Base-by-base conservation (phyloP, 2,797 vertebrate genomes). In the Lepus townsendii region DNA sequence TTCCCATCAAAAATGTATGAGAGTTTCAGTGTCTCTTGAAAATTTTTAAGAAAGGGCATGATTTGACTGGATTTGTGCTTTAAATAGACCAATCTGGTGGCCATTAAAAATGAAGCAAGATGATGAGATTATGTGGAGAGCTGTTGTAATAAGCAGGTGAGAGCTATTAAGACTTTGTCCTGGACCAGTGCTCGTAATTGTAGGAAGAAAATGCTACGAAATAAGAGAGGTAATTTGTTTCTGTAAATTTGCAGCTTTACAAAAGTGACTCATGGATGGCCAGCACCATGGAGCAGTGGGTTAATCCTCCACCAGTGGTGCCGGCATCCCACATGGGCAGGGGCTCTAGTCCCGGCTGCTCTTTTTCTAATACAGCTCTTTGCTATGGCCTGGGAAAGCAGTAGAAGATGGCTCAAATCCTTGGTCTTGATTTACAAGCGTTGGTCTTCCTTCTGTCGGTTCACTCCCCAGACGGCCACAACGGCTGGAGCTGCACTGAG, bases 21-120 rank as follows among this genome's bases (percentile, higher is more conserved):
- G 12, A 0, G 16, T 52, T 27, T 7, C 7, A 85, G 16, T 71
- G 87, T 82, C 50, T 88, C n/a, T 30, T 68, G 22, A 38, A 47
- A 20, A n/a, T 2, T 57, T 77, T 83, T 75, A 94, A 68, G 35
- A 65, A 57, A 19, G 10, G 4, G 2, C 22, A 63, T 50, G 6
- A 42, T 88, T 3, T 63, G 24, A 3, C 7, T 65, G 2, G 13
- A 84, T 63, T 69, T 95, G 11, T 52, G 20, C 42, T 94, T 95
- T 88, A 66, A 76, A 62, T 71, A 85, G 75, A 78, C 71, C 5
- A 78, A 57, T 83, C 27, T 93, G n/a, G 50, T 75, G 77, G n/a
- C 32, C 89, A 63, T 54, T 82, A 57, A 42, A 84, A 91, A 88
- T 52, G 14, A 78, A n/a, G 65, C 68, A 35, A 78, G 92, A 79